Evolutionary conservation across 2,888 invertebrate genomes (phyloP).

Genomic region (Brachylomia viminalis): DNA sequence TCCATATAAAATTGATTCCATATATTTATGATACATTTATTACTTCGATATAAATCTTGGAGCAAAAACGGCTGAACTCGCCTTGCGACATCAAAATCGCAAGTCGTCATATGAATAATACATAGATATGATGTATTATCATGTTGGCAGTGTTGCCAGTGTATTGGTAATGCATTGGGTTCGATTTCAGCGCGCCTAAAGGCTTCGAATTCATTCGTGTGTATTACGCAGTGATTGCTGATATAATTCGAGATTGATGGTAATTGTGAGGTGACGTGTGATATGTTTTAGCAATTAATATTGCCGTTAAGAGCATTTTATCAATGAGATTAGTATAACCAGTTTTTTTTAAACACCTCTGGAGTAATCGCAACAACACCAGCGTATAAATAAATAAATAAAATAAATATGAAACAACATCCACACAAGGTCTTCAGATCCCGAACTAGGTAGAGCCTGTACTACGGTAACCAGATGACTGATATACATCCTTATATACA

Average conservation of each 20-base stretch:
- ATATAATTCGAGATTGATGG: constrained; percentile 41
- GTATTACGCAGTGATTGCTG: constrained; percentile 44
- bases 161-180: constrained; percentile 72
- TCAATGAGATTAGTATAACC: neutral
- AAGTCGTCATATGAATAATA: constrained; percentile 86
- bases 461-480: no score
- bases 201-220: constrained; percentile 57
- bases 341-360: neutral
- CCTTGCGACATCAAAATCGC: constrained; percentile 85
- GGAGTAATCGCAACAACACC: neutral
- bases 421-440: no score
- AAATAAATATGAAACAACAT: no score
- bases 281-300: constrained; percentile 29
- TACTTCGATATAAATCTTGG: constrained; percentile 76
- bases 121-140: constrained; percentile 84
- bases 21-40: constrained; percentile 79
- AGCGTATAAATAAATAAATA: no score
- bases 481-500: no score
- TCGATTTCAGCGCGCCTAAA: constrained; percentile 62
- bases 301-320: constrained; percentile 8
- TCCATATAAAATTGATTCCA: constrained; percentile 71
- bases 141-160: constrained; percentile 73
- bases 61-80: constrained; percentile 77
- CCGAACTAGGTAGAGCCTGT: no score
- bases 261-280: constrained; percentile 37